A percentile compares a stretch with the other conserved stretches of the same genome.
Evolutionary conservation across 2,888 invertebrate genomes (phyloP).

Genomic region (Tipula helvola): DNA sequence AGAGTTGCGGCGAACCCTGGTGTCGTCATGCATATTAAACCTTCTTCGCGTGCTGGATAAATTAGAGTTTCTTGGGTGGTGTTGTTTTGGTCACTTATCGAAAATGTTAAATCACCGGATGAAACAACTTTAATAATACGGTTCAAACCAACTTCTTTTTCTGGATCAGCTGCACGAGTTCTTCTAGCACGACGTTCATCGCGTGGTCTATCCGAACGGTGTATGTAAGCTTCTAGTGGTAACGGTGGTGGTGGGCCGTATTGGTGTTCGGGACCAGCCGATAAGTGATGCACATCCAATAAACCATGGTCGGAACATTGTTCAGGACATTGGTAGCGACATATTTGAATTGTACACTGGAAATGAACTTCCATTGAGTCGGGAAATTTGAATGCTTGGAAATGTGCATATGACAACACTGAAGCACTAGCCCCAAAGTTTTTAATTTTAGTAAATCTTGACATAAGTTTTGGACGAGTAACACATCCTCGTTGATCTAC

Average conservation of each 20-base stretch:
- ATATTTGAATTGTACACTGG: conserved; percentile 90
- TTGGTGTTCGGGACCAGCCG: conserved; percentile 43
- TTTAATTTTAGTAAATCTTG: conserved; percentile 86
- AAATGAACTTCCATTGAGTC: conserved; percentile 95
- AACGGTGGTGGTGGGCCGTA: conserved; percentile 58
- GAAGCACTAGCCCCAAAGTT: conserved; percentile 90
- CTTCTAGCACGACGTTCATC: conserved; percentile 61
- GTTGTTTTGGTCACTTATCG: conserved; percentile 55
- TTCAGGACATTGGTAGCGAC: conserved; percentile 84
- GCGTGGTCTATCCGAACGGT: conserved; percentile 48
- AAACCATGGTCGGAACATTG: conserved; percentile 64
- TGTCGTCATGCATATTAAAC: conserved; percentile 84
- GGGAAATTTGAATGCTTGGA: conserved; percentile 92
- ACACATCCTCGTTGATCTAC: conserved; percentile 90
- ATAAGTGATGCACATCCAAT: conserved; percentile 44
- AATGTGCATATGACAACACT: conserved; percentile 82
- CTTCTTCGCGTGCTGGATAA: conserved; percentile 54
- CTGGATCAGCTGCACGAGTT: conserved; percentile 51
- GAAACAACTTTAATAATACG: conserved; percentile 83
- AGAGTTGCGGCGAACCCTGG: conserved; percentile 84
- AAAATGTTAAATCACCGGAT: conserved; percentile 77
- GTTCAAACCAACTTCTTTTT: conserved; percentile 78
- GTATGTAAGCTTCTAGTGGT: conserved; percentile 49
- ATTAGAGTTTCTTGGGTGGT: conserved; percentile 51
- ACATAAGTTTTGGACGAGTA: conserved; percentile 84